Percentiles rank a stretch among this genome's conserved stretches.
These are phyloP conservation scores for Tiliacea citrago DNA, from an alignment of 2,888 invertebrate genomes.

Conservation along the genomic window DNA sequence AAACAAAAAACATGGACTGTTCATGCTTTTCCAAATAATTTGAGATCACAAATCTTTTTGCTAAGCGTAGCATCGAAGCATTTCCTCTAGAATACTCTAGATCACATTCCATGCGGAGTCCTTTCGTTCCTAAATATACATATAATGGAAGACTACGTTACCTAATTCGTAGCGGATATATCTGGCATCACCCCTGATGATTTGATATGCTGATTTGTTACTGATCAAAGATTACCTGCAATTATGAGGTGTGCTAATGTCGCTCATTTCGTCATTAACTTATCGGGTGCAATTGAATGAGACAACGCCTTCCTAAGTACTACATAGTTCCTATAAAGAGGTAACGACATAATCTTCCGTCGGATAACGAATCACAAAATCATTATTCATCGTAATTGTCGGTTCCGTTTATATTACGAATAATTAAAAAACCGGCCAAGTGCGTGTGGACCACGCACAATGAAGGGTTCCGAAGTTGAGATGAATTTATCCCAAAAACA, in stretches of 20 bases:
- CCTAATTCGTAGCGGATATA: neutral
- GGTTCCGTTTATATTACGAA: neutral
- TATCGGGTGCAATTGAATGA: neutral
- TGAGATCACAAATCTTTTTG: neutral
- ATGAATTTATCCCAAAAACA: too few relatives aligned
- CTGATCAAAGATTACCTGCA: conserved; percentile 9
- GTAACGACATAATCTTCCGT: neutral
- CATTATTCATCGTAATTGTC: neutral
- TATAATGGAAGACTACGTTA: neutral
- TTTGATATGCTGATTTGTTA: neutral
- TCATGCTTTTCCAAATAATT: neutral
- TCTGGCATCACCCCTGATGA: neutral
- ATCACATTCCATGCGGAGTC: neutral
- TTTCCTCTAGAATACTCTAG: neutral
- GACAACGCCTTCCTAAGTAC: neutral
- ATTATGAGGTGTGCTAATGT: neutral
- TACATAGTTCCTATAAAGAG: neutral
- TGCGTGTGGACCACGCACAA: too few relatives aligned
- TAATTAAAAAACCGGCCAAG: neutral
- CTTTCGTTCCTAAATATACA: neutral
- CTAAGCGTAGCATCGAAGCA: neutral
- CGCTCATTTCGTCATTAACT: neutral
- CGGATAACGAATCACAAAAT: neutral
- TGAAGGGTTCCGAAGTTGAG: too few relatives aligned
- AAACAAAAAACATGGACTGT: neutral